Evolutionary conservation across 2,888 invertebrate species (phyloP).

Genomic region (Invenusta paracnida): DNA sequence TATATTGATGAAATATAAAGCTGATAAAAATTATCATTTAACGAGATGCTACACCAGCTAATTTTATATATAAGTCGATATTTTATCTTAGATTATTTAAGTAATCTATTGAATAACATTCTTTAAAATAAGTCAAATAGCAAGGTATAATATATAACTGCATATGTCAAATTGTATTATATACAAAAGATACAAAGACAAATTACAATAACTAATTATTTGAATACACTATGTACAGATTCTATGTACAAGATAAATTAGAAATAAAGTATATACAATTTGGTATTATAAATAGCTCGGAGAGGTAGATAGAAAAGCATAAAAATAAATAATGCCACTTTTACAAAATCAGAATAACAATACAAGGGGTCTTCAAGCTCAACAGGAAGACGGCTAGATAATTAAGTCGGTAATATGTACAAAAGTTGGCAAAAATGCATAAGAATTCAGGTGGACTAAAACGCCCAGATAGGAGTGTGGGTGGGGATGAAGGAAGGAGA

Average conservation of each 20-base stretch:
- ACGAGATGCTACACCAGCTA: no score
- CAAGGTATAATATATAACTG: no score
- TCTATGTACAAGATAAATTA: neutral
- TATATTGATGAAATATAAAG: no score
- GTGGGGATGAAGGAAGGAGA: no score
- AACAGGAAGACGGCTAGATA: conserved; percentile 1
- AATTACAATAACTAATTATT: neutral
- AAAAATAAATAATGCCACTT: neutral
- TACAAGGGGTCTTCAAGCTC: neutral
- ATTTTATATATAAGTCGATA: no score
- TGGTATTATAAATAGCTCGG: neutral
- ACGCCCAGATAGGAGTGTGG: conserved; percentile 1
- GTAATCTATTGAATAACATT: no score
- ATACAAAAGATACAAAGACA: neutral
- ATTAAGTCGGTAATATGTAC: no score
- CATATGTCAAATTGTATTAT: neutral
- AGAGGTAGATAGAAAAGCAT: conserved; percentile 25
- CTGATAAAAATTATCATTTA: no score
- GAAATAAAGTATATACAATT: neutral
- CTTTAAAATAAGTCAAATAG: no score
- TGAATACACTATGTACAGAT: neutral
- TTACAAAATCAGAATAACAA: neutral
- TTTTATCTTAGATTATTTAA: no score
- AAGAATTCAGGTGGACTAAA: neutral
- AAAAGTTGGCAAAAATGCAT: neutral